Evolutionary conservation across 2,888 invertebrate genomes (phyloP), one percentile per base, ranked within the genome.

Genomic region (Drosophila longiperda): DNA sequence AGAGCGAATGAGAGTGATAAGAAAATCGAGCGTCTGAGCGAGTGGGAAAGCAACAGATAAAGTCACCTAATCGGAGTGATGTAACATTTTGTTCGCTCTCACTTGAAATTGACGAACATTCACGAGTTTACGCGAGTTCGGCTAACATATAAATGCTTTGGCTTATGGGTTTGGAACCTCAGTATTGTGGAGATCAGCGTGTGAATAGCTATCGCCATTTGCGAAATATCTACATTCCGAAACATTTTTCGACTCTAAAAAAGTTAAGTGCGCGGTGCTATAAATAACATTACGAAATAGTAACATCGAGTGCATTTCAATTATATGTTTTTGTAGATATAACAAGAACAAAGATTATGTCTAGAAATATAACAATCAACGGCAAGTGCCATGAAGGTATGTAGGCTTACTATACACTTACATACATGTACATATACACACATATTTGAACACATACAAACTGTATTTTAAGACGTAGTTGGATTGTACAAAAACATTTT

Each of bases 321-420:
- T 69, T 4, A 74, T 75, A 59, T 81, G 60, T 58, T 73, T 68
- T 66, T 53, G 17, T 58, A 26, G 50, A 62, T 80, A 77, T 80
- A 75, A 59, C 64, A 70, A 76, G 38, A 36, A 33, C 9, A 38
- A n/a, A 55, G 72, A 84, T 73, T 73, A 87, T 85, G 88, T 11
- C 78, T 57, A 67, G 64, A 52, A 77, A 48, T 63, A 74, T 85
- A 50, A 81, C 72, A 70, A 85, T 85, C 70, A 85, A 85, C 68
- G 88, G 85, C 58, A 71, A 61, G 29, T 55, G 67, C 64, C 70
- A 88, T 66, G 88, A 73, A 58, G 85, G 85, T 85, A 74, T 45
- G 70, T 64, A 45, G 6, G 20, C 15, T 20, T 40, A 2, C 15
- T 55, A 60, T 3, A 52, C 32, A 45, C 12, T 29, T 45, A 34